A percentile compares a stretch with the other conserved stretches of the same genome.
phyloP scores from a whole-genome alignment of 2,113 vertebrate genomes.

The Calonectris borealis region DNA sequence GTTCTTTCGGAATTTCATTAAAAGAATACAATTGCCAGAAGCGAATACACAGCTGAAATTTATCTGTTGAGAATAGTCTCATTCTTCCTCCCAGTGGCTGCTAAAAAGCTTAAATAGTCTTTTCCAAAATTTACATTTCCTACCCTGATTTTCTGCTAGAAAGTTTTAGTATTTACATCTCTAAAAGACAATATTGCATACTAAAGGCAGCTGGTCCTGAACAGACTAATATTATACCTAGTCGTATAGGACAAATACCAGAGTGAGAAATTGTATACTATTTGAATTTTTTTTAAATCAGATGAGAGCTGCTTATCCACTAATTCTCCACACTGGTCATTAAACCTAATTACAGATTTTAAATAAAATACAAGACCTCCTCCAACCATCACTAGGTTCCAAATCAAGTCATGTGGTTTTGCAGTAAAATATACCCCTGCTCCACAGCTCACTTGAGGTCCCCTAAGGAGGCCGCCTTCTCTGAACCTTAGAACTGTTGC shows the following conservation, averaged over 20 bases:
- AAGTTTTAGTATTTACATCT: not conserved
- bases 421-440: not conserved
- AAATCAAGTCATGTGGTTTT: not conserved
- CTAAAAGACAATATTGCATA: not conserved
- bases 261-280: not conserved
- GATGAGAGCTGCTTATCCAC: not conserved
- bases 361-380: not conserved
- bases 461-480: not conserved
- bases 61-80: not conserved
- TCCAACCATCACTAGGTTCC: not conserved
- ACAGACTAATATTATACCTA: not conserved
- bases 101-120: accelerated
- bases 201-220: not conserved
- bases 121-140: not conserved
- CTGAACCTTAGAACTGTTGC: not conserved
- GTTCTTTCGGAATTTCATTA: not conserved
- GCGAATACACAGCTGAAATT: not conserved
- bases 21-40: not conserved
- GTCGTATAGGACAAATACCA: not conserved
- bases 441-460: not conserved
- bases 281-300: too few relatives aligned
- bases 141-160: not conserved
- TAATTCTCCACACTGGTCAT: not conserved
- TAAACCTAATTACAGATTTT: not conserved
- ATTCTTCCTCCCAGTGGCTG: not conserved